These are phyloP conservation scores for Drosophila pandora DNA, from an alignment of 1,140 invertebrate species.

Conservation along the genomic window DNA sequence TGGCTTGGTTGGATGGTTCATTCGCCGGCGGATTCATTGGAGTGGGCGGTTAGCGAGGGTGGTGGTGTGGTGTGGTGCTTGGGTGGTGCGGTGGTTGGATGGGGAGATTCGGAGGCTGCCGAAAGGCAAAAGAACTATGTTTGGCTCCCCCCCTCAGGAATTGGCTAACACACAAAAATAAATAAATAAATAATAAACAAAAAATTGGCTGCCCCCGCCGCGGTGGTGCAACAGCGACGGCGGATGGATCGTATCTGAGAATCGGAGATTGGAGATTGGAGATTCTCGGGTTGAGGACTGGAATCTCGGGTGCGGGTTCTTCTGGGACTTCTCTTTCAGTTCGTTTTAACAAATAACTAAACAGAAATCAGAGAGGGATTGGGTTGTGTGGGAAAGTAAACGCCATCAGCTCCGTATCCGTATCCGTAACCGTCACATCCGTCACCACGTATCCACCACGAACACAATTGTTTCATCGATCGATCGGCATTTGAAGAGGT, in stretches of 20 bases:
- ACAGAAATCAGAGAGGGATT: not conserved
- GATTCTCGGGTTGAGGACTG: not conserved
- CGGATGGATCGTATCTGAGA: conserved; percentile 1
- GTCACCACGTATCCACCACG: conserved; percentile 28
- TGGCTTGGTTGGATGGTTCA: conserved; percentile 37
- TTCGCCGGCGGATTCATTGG: conserved; percentile 39
- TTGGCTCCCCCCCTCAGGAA: conserved; percentile 41
- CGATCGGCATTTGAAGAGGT: conserved; percentile 60
- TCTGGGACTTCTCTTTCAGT: conserved; percentile 28
- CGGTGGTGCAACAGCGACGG: conserved; percentile 9
- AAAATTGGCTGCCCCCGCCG: conserved; percentile 8
- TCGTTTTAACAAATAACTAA: not conserved
- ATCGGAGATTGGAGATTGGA: too few relatives aligned
- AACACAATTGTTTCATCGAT: conserved; percentile 72
- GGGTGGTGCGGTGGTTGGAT: conserved; percentile 43
- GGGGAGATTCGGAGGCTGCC: conserved; percentile 56
- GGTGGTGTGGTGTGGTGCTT: conserved; percentile 17
- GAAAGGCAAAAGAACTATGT: conserved; percentile 83
- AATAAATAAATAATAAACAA: not conserved
- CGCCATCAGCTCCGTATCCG: conserved; percentile 14
- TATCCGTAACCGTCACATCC: conserved; percentile 8
- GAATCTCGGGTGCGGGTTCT: not conserved
- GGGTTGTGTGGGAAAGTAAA: conserved; percentile 1
- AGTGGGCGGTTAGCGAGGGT: conserved; percentile 42
- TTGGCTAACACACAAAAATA: not conserved